phyloP scores from a whole-genome alignment of 2,888 invertebrate species.

The Mesoligia furuncula region DNA sequence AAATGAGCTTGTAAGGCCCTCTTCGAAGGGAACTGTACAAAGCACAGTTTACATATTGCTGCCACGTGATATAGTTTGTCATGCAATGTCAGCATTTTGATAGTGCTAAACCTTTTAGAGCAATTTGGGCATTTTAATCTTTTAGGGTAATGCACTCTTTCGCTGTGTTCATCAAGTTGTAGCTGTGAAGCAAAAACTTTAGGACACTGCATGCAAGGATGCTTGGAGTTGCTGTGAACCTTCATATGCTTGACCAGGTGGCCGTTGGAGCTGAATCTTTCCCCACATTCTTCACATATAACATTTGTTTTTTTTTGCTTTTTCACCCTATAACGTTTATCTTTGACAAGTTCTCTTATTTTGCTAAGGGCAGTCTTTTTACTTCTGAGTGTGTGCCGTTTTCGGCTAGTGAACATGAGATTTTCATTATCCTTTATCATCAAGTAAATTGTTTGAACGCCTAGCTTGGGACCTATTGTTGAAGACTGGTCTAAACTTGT shows the following conservation, averaged over 20 bases:
- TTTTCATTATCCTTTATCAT: slow-evolving; percentile 74
- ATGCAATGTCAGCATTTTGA: slow-evolving; percentile 77
- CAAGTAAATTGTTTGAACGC: slow-evolving; percentile 74
- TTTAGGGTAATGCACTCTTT: slow-evolving; percentile 81
- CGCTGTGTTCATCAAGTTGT: slow-evolving; percentile 75
- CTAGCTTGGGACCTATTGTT: slow-evolving; percentile 61
- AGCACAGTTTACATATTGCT: slow-evolving; percentile 79
- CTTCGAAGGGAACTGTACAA: slow-evolving; percentile 78
- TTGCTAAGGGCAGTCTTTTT: slow-evolving; percentile 75
- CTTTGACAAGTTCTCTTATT: slow-evolving; percentile 75
- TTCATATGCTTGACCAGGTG: slow-evolving; percentile 75
- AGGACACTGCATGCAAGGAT: slow-evolving; percentile 77
- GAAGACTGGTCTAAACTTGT: slow-evolving; percentile 70
- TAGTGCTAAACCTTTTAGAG: slow-evolving; percentile 80
- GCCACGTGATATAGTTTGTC: slow-evolving; percentile 75
- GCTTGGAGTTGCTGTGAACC: slow-evolving; percentile 70
- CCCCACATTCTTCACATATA: slow-evolving; percentile 79
- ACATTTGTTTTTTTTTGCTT: slow-evolving; percentile 56
- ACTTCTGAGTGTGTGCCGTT: slow-evolving; percentile 58
- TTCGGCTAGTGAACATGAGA: slow-evolving; percentile 76
- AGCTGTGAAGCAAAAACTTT: slow-evolving; percentile 74
- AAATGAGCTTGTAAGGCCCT: slow-evolving; percentile 76
- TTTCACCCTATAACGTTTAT: slow-evolving; percentile 68
- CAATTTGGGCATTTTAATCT: slow-evolving; percentile 78
- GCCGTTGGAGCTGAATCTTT: slow-evolving; percentile 69